These are phyloP conservation scores for Dyspetes luteomarginatus DNA, from an alignment of 2,888 invertebrate species.

Conservation along the genomic window DNA sequence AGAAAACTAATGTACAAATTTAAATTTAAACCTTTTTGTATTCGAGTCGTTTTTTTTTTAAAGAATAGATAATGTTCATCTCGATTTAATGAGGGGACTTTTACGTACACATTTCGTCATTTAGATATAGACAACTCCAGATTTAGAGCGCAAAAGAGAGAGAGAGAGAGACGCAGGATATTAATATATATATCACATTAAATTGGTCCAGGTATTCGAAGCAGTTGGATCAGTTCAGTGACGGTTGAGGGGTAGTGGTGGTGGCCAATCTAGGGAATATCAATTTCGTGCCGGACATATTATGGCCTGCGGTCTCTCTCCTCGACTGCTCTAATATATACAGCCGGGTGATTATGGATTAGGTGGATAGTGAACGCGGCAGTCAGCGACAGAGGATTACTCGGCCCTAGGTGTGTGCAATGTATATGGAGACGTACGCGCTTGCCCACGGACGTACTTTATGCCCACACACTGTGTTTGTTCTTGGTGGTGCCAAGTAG, in stretches of 20 bases:
- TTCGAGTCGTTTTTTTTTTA: neutral
- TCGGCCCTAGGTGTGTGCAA: slow-evolving; percentile 31
- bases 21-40: neutral
- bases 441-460: neutral
- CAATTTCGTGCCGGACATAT: slow-evolving; percentile 70
- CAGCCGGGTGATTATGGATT: slow-evolving; percentile 75
- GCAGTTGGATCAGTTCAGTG: slow-evolving; percentile 23
- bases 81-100: neutral
- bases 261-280: slow-evolving; percentile 63
- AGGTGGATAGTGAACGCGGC: slow-evolving; percentile 68
- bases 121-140: slow-evolving; percentile 25
- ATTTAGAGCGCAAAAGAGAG: no score
- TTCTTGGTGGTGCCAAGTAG: neutral
- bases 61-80: neutral
- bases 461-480: neutral
- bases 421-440: slow-evolving; percentile 3
- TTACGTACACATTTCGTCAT: neutral
- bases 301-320: slow-evolving; percentile 53
- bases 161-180: slow-evolving; percentile 40
- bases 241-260: slow-evolving; percentile 18
- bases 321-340: slow-evolving; percentile 67
- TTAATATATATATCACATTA: slow-evolving; percentile 52
- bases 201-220: slow-evolving; percentile 45
- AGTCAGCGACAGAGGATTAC: slow-evolving; percentile 74
- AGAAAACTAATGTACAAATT: neutral